Conservation (phyloP, 2,797 vertebrate genomes). For the Echeneis naucrates region DNA sequence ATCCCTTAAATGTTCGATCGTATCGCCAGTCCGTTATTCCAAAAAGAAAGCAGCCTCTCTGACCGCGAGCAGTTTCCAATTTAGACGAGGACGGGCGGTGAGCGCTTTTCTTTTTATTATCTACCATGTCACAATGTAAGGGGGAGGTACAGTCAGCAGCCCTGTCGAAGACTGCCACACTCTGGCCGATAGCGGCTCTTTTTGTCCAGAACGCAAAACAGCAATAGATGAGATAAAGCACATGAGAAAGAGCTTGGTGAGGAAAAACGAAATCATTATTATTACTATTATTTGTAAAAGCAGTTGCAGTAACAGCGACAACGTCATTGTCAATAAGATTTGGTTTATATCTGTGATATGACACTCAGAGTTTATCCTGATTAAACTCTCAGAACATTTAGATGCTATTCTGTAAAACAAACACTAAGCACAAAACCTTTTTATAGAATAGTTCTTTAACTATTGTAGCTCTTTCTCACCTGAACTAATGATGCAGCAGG, state of each 20-base stretch:
- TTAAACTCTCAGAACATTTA: too few relatives aligned
- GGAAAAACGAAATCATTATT: neutral
- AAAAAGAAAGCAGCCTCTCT: neutral
- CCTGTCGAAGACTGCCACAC: slow-evolving; percentile 70
- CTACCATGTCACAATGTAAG: slow-evolving; percentile 16
- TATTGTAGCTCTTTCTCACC: neutral
- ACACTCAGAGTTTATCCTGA: too few relatives aligned
- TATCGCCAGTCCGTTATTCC: neutral
- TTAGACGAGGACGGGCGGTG: neutral
- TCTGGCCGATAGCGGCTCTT: slow-evolving; percentile 59
- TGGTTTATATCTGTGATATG: neutral
- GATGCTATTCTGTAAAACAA: too few relatives aligned
- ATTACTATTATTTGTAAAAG: neutral
- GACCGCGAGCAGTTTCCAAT: neutral
- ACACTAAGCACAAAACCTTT: too few relatives aligned
- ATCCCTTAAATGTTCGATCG: neutral
- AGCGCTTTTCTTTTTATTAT: slow-evolving; percentile 48
- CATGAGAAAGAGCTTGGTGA: neutral
- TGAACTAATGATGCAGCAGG: neutral
- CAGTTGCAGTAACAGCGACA: neutral
- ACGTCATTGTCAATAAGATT: neutral
- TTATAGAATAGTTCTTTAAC: neutral
- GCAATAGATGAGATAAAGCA: neutral
- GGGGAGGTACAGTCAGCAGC: slow-evolving; percentile 50
- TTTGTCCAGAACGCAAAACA: slow-evolving; percentile 41